Conservation (phyloP, 2,113 vertebrate species). For the Myotis brandtii region DNA sequence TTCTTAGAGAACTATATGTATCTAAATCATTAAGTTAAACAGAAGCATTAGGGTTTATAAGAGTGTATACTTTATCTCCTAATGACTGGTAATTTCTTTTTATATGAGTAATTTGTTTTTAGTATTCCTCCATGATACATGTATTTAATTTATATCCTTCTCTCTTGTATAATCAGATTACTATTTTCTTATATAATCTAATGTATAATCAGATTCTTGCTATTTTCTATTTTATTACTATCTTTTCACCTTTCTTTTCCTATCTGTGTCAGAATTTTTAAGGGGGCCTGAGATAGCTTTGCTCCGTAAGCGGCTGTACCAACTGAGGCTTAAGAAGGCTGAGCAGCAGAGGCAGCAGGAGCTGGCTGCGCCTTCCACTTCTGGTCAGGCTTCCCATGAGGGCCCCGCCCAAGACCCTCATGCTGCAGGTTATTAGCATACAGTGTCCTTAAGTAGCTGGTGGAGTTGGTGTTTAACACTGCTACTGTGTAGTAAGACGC, state of each 20-base stretch:
- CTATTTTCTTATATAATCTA: slow-evolving; percentile 51
- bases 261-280: slow-evolving; percentile 90
- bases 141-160: slow-evolving; percentile 59
- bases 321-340: slow-evolving; percentile 94
- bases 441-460: slow-evolving; percentile 83
- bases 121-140: slow-evolving; percentile 8
- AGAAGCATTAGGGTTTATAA: neutral
- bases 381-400: slow-evolving; percentile 86
- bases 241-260: slow-evolving; percentile 73
- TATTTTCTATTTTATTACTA: slow-evolving; percentile 67
- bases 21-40: slow-evolving; percentile 19
- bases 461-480: slow-evolving; percentile 78
- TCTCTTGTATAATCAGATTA: slow-evolving; percentile 60
- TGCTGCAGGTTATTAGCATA: slow-evolving; percentile 90
- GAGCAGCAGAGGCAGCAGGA: slow-evolving; percentile 95
- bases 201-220: slow-evolving; percentile 56
- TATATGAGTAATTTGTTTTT: slow-evolving; percentile 23
- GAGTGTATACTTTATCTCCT: neutral
- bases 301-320: slow-evolving; percentile 98
- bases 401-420: slow-evolving; percentile 87
- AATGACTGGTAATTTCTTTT: slow-evolving; percentile 41
- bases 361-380: slow-evolving; percentile 86
- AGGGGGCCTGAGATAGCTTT: slow-evolving; percentile 96
- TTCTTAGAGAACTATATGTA: neutral
- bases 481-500: slow-evolving; percentile 83